Evolutionary conservation across 92 coral and sea anemone genomes (phyloP), one percentile per base, ranked within the genome.

Genomic region (Plumapathes pennacea): DNA sequence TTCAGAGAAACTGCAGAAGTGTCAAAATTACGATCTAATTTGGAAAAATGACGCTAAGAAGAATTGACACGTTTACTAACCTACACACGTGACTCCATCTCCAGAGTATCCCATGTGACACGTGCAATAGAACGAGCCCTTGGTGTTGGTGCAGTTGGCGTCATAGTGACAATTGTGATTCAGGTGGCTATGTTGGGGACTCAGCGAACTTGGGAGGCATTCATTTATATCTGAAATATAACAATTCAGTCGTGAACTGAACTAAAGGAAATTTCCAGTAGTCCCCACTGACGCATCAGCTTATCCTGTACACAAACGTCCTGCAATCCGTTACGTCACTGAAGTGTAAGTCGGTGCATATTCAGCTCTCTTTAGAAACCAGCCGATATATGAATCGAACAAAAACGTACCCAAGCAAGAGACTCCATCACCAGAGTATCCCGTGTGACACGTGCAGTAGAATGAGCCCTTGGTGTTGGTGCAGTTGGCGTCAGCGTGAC

Each of bases 41-140:
- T n/a, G n/a, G n/a, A n/a, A n/a, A n/a, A n/a, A n/a, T n/a, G n/a
- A n/a, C n/a, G n/a, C n/a, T n/a, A n/a, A n/a, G n/a, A n/a, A n/a
- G n/a, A n/a, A n/a, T n/a, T n/a, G n/a, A n/a, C n/a, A n/a, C n/a
- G n/a, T n/a, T n/a, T n/a, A 26, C 4, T 53, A 68, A 90, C 97
- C 95, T 2, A 28, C 24, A 73, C 95, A 90, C 48, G 70, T 55
- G 30, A 86, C 81, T 1, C 95, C 97, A 57, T 77, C 54, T 32
- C 97, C 97, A 29, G 89, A 74, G 64, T 78, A 91, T 15, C 97
- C 97, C 29, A 47, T 27, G 52, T 79, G 84, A 59, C 97, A 91
- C 26, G 80, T 80, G 43, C 97, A 91, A 46, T 61, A 62, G 69
- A 91, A 91, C 2, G 97, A 87, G 43, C 97, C 97, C 58, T 65